These are phyloP conservation scores for Tipula confusa DNA, from an alignment of 2,888 invertebrate species.

Conservation along the genomic window DNA sequence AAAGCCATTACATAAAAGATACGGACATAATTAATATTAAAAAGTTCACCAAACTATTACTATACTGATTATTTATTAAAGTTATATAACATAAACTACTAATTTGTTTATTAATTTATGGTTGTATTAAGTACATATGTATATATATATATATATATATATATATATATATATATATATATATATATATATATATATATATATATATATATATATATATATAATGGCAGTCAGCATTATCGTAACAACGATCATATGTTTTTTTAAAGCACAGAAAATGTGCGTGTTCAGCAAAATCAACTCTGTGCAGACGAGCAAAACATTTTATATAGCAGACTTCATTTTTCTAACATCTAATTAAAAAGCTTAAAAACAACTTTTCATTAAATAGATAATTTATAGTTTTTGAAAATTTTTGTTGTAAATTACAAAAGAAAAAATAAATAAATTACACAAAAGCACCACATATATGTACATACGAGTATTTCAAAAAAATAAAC, in stretches of 20 bases:
- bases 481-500: too few species aligned
- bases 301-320: background rate
- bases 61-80: background rate
- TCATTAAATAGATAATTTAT: background rate
- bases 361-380: background rate
- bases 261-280: background rate
- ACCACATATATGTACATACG: background rate
- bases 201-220: background rate
- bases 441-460: background rate
- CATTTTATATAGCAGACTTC: background rate
- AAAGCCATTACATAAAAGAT: background rate
- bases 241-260: background rate
- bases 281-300: background rate
- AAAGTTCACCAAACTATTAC: background rate
- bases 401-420: too few species aligned
- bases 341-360: background rate
- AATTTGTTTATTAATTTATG: too few species aligned
- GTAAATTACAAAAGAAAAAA: too few species aligned
- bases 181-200: too few species aligned
- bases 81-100: background rate
- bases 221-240: background rate
- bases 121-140: too few species aligned
- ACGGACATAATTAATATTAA: background rate
- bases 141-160: too few species aligned
- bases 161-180: too few species aligned